A percentile compares a stretch with the other conserved stretches of the same genome.
Evolutionary conservation across 1,140 invertebrate genomes (phyloP).

Genomic region (Trachymyrmex cornetzi): DNA sequence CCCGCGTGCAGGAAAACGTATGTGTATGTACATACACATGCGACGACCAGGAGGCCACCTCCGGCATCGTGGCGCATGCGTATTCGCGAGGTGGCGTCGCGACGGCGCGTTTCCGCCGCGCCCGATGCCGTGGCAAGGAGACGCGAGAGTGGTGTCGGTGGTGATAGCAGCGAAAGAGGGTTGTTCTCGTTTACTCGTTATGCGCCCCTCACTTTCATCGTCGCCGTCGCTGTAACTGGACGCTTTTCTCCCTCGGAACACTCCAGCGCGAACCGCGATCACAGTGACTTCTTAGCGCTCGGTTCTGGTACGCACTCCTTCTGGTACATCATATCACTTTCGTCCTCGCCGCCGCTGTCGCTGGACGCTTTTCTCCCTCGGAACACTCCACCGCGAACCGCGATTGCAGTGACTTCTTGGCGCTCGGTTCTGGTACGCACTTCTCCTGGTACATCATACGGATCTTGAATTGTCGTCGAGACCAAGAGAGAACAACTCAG

Average conservation of each 20-base stretch:
- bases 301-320: not conserved
- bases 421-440: no score
- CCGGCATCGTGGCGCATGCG: conserved; percentile 59
- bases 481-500: no score
- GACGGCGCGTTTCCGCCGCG: conserved; percentile 72
- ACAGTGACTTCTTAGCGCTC: not conserved
- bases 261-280: not conserved
- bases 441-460: no score
- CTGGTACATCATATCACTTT: conserved; percentile 29
- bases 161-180: conserved; percentile 62
- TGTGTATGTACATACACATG: conserved; percentile 63
- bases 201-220: conserved; percentile 55
- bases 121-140: conserved; percentile 69
- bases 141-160: conserved; percentile 81
- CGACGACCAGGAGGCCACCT: conserved; percentile 24
- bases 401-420: no score
- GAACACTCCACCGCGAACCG: no score
- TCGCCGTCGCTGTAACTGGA: conserved; percentile 48
- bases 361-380: no score
- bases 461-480: no score
- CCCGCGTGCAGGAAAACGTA: conserved; percentile 51
- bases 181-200: conserved; percentile 65
- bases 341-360: conserved; percentile 20
- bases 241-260: conserved; percentile 4
- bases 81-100: conserved; percentile 69